Base-by-base conservation (phyloP, 2,888 invertebrate species). In the Neria commutata region DNA sequence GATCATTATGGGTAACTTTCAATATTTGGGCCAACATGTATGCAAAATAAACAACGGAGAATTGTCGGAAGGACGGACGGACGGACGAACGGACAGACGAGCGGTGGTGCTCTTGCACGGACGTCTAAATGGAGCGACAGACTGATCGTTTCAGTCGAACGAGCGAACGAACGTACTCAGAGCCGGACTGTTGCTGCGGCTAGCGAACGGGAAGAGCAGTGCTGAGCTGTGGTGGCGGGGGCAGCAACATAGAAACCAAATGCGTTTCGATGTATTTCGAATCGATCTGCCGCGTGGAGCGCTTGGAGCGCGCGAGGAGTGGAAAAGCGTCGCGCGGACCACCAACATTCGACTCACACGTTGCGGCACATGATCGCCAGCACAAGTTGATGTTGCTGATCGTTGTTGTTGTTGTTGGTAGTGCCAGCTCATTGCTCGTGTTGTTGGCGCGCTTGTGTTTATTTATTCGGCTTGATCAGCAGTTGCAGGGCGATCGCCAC, bases 21-120 rank as follows among this genome's bases (percentile, higher is more conserved):
- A n/a, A n/a, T n/a, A n/a, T 73, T 73, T 73, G 72, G 73, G 73
- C 70, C 73, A 73, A 75, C 72, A 73, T 75, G 72, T 73, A 73
- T 73, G 75, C 70, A 74, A 73, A 71, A 73, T 70, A 73, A 74
- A 75, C 74, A 73, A 47, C 29, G 21, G 8, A 33, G 19, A 19
- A 16, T 16, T 29, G 29, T 11, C 29, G 11, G 29, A 29, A 29
- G 6, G 29, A 8, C 29, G 29, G 11, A 29, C 29, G 29, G 29
- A 29, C 29, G 29, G 29, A 29, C 29, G 29, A 11, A 29, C 29
- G 37, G 37, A 11, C n/a, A n/a, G 37, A 29, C 29, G 37, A 11
- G 19, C 3, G 19, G 19, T 25, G 26, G 26, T n/a, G n/a, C 37
- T 14, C 37, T 11, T 8, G 10, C 37, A n/a, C 37, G n/a, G 11